Evolutionary conservation across 2,113 vertebrate genomes (phyloP), one percentile per base, ranked within the genome.

Genomic region (Mohoua ochrocephala): DNA sequence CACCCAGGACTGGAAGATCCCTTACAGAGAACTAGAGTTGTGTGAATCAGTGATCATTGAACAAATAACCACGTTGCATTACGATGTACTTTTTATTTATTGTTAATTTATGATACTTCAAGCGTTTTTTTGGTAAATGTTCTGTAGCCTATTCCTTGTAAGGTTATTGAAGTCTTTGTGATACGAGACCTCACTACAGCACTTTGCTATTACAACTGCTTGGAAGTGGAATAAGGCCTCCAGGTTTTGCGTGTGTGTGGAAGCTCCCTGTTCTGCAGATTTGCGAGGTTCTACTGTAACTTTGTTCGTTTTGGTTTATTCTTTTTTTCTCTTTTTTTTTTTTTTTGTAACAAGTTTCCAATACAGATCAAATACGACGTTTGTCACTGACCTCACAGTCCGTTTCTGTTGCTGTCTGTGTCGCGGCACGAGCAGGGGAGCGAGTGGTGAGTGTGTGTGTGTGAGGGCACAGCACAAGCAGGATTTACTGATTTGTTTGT

Each of bases 41-140:
- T 59, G 87, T 61, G 78, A 86, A 70, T 41, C 87, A 26, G 83
- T 50, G 70, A 95, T 64, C 77, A 80, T 79, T 13, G 85, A 97
- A 94, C 93, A 90, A 95, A 71, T 12, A 44, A 30, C 27, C 22
- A 37, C 21, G 69, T 75, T 39, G 42, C 69, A 12, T 94, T 78
- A 44, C 59, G 42, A 26, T 89, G 75, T 87, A 17, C 77, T 61
- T 52, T 87, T 97, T 89, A 95, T 95, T 96, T 97, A 95, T 96
- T 95, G 92, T 95, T 96, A 97, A 95, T 97, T 97, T 95, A 96
- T 94, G 91, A 90, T 88, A 94, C 94, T 96, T 95, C 95, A 89
- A 97, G 95, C 86, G 35, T 92, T 92, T 41, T 92, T 92, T 41
- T 90, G 94, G 96, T 92, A 69, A 96, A 95, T 30, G 92, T 96